Base-by-base conservation (phyloP, 2,797 vertebrate genomes). In the Benthosema pterotum region DNA sequence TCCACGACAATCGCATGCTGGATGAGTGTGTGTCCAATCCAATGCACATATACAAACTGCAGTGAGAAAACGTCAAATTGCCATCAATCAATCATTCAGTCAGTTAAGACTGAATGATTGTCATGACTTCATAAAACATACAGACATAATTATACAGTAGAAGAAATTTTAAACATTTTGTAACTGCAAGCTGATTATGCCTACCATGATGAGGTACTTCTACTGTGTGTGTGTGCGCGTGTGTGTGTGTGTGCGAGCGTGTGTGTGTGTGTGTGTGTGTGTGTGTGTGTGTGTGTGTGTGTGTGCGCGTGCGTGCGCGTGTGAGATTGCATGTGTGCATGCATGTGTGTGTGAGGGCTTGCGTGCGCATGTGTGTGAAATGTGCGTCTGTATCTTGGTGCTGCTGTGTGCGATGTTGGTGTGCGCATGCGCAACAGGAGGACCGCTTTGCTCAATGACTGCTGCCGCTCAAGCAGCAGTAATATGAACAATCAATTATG, bases 401-500 rank as follows among this genome's bases (percentile, higher is more conserved):
- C 17, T 32, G 12, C 13, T 19, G 25, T 28, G 1, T 15, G 43
- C n/a, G 16, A n/a, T 60, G 47, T 12, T 15, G 49, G 14, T 42
- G 52, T 15, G 28, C 5, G 52, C n/a, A 6, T 42, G 28, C 17
- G n/a, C n/a, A 46, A 28, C n/a, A 46, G 19, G 60, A 2, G 50
- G 63, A 53, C 65, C 71, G 71, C 71, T 75, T 81, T 79, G 32
- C 65, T 80, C 11, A 11, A 67, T 58, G 69, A 59, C 77, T 85
- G 69, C 77, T 74, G 78, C 77, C 66, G 74, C 81, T 87, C 80
- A 80, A 80, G 79, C 83, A 82, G 84, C 45, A 79, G 82, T 86
- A 88, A 85, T 89, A 90, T 86, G 91, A 91, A 91, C 87, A 91
- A 92, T 92, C 88, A 91, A 89, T 92, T 90, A 92, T 92, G 83